Evolutionary conservation across 2,113 vertebrate genomes (phyloP).

Genomic region (Hymenochirus boettgeri): DNA sequence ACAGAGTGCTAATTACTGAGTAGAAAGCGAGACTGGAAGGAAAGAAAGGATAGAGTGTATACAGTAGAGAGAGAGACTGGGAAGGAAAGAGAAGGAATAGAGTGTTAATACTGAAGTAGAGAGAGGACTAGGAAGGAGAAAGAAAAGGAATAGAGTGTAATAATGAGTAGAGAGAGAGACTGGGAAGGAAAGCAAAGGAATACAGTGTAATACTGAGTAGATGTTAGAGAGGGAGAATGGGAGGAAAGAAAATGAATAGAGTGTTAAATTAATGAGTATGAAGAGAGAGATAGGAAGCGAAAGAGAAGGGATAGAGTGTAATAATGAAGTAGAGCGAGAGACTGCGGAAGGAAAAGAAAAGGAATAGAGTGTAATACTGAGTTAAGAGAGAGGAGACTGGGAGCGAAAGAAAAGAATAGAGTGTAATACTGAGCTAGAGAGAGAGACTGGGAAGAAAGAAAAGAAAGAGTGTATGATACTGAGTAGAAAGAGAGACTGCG

Average conservation of each 20-base stretch:
- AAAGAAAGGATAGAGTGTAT: not conserved
- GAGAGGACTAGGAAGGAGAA: too few relatives aligned
- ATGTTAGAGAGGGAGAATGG: not conserved
- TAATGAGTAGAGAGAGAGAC: not conserved
- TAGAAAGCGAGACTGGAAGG: not conserved
- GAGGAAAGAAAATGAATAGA: not conserved
- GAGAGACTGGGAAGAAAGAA: not conserved
- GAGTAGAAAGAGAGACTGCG: not conserved
- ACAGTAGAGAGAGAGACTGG: not conserved
- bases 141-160: not conserved
- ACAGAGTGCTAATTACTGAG: not conserved
- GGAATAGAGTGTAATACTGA: too few relatives aligned
- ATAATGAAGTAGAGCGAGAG: not conserved
- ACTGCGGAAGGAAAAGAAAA: not conserved
- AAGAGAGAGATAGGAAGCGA: not conserved
- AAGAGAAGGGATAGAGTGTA: not conserved
- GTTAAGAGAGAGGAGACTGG: not conserved
- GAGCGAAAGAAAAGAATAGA: not conserved
- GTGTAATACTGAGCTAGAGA: not conserved
- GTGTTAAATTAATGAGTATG: not conserved
- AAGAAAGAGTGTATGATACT: not conserved
- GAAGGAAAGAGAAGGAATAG: not conserved
- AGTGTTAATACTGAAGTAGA: not conserved
- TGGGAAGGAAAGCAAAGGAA: not conserved
- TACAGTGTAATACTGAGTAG: not conserved